A percentile compares a stretch with the other conserved stretches of the same genome.
These are phyloP conservation scores for Eremophila alpestris DNA, from an alignment of 2,797 vertebrate species.

Conservation along the genomic window DNA sequence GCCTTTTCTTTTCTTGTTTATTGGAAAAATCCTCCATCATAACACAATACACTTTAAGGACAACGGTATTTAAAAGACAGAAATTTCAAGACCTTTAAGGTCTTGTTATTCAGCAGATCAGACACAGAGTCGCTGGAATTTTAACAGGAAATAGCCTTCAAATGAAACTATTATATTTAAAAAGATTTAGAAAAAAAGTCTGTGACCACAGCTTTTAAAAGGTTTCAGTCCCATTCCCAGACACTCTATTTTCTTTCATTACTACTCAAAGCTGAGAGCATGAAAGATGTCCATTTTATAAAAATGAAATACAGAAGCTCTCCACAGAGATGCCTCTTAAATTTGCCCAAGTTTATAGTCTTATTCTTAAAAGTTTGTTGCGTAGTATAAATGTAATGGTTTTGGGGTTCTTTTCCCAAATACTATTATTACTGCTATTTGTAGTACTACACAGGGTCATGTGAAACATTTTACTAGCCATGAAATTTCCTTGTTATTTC, in stretches of 20 bases:
- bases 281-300: not conserved
- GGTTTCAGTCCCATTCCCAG: not conserved
- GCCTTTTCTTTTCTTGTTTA: slow-evolving; percentile 17
- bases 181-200: not conserved
- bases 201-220: not conserved
- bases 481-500: not conserved
- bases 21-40: not conserved
- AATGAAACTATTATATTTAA: not conserved
- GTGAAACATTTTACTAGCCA: not conserved
- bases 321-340: not conserved
- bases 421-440: not conserved
- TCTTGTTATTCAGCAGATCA: not conserved
- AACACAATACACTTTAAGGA: not conserved
- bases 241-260: not conserved
- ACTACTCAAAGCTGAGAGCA: not conserved
- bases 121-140: not conserved
- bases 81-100: slow-evolving; percentile 9
- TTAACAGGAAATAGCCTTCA: slow-evolving; percentile 8
- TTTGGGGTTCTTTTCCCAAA: not conserved
- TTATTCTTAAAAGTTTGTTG: not conserved
- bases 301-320: not conserved
- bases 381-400: not conserved
- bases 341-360: not conserved
- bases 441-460: not conserved
- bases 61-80: slow-evolving; percentile 15